Evolutionary conservation across 2,113 vertebrate genomes (phyloP), one percentile per base, ranked within the genome.

Genomic region (Gnathonemus echidnorhynchus): DNA sequence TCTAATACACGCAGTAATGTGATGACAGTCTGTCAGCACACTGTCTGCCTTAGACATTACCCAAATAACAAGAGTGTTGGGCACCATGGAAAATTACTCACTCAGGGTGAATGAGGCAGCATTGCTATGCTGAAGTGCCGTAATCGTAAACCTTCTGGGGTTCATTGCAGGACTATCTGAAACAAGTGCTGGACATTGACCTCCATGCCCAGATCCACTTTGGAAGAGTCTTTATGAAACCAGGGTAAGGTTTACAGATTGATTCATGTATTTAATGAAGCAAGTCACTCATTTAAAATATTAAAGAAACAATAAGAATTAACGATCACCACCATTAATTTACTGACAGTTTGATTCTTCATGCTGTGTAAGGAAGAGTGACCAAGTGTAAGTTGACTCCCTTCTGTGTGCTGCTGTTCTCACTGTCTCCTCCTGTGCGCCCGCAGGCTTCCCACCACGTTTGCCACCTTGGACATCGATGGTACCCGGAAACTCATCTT

Each of bases 131-230:
- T 74, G 35, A 88, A 6, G n/a, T 19, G 31, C 27, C 7, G n/a
- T 7, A 53, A 53, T 1, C 15, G 19, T 62, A 66, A 80, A 46
- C 48, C 45, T 3, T 91, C 91, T 39, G 86, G 0, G 90, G 2
- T 87, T 92, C 92, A 86, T 77, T 95, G 92, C 94, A 99, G 98
- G 98, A 99, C 95, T 99, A 99, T 95, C 97, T 99, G 94, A 99
- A 99, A 94, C 98, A 99, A 95, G 98, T 99, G 94, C 97, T 99
- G 96, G 98, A 99, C 94, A 99, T 99, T 89, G 98, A 99, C 93
- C 98, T 99, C 93, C 98, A 99, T 8, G 98, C 98, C 93, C 98
- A 99, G 95, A 99, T 99, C 95, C 98, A 99, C 94, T 99, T 99
- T 95, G 98, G 98, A 93, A 96, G 98, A 93, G 98, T 99, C 94